Evolutionary conservation across 2,113 vertebrate species (phyloP).

Genomic region (Petrocephalus microphthalmus): DNA sequence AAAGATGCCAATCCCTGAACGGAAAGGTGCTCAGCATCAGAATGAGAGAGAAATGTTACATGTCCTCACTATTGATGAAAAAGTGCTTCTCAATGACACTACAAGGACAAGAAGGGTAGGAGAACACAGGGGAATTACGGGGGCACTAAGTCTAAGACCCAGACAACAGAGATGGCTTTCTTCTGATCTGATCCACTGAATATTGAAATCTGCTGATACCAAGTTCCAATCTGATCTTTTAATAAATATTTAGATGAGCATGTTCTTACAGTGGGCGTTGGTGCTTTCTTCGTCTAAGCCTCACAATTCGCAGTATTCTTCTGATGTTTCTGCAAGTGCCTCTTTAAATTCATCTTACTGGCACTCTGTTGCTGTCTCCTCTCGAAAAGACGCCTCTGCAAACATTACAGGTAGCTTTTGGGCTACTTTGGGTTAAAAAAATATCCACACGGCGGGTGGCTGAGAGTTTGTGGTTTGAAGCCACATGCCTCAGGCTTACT

Average conservation of each 20-base stretch:
- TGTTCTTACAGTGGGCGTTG: background rate
- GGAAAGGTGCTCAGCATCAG: background rate
- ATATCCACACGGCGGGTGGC: background rate
- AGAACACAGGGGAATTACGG: background rate
- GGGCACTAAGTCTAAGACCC: background rate
- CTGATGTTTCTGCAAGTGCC: background rate
- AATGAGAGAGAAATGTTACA: background rate
- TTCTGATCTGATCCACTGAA: background rate
- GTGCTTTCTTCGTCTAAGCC: background rate
- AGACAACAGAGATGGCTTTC: background rate
- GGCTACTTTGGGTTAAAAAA: background rate
- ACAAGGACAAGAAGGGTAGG: background rate
- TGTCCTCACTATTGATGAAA: background rate
- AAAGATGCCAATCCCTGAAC: background rate
- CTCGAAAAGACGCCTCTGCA: background rate
- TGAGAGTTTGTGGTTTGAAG: background rate
- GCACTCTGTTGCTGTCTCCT: background rate
- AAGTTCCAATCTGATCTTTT: background rate
- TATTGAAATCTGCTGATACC: background rate
- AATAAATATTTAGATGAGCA: background rate
- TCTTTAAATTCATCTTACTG: background rate
- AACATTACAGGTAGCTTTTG: background rate
- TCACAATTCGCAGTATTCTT: background rate
- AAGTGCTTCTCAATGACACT: background rate
- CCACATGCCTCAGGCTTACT: background rate